A percentile compares a stretch with the other conserved stretches of the same genome.
phyloP scores from a whole-genome alignment of 2,113 vertebrate genomes.

The Aptenodytes patagonicus region DNA sequence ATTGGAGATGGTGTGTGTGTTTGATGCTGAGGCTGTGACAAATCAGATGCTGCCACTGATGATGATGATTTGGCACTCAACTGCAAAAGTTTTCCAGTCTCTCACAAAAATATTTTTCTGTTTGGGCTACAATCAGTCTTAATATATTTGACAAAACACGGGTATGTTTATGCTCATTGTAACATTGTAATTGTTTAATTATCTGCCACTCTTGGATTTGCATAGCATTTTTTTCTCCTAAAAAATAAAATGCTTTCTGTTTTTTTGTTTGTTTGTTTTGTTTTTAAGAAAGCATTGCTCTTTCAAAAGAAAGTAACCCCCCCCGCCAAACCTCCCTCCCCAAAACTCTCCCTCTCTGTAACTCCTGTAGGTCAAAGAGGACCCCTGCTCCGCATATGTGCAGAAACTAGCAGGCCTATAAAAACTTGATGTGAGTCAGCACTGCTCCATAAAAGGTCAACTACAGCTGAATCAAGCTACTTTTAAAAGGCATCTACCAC shows the following conservation, averaged over 20 bases:
- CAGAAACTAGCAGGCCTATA: constrained; percentile 40
- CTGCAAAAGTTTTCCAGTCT: not conserved
- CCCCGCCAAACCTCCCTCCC: not conserved
- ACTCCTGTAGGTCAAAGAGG: constrained; percentile 43
- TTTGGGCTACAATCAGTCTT: not conserved
- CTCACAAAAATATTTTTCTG: not conserved
- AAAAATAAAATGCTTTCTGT: not conserved
- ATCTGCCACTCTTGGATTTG: not conserved
- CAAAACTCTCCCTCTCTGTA: not conserved
- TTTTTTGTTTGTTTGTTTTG: not conserved
- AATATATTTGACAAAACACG: not conserved
- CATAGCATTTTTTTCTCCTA: not conserved
- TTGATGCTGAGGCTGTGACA: not conserved
- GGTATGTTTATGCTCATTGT: not conserved
- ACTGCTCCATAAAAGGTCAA: constrained; percentile 55
- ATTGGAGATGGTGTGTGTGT: not conserved
- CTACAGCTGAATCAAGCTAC: constrained; percentile 47
- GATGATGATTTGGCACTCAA: not conserved
- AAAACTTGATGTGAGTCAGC: constrained; percentile 65
- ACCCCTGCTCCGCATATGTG: constrained; percentile 15
- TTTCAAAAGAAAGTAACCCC: not conserved
- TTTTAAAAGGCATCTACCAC: constrained; percentile 51
- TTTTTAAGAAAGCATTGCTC: not conserved
- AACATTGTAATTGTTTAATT: not conserved
- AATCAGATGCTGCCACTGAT: not conserved